phyloP scores from a whole-genome alignment of 2,888 invertebrate species.

The Agrotis puta region DNA sequence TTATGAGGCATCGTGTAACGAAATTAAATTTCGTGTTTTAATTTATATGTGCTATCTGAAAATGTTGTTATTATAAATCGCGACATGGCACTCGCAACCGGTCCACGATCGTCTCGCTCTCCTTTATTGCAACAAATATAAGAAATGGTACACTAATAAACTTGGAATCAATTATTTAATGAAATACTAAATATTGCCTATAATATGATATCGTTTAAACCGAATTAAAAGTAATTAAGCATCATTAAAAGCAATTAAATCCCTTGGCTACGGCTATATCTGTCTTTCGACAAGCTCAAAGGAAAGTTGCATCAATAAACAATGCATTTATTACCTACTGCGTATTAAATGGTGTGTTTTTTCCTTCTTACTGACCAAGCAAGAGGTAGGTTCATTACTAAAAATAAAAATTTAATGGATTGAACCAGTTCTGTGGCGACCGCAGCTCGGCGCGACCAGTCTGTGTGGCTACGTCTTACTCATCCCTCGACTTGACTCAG shows the following conservation, averaged over 20 bases:
- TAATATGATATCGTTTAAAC: slow-evolving; percentile 25
- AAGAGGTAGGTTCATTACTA: slow-evolving; percentile 69
- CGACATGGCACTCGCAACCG: slow-evolving; percentile 24
- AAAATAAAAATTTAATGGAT: slow-evolving; percentile 79
- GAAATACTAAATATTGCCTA: slow-evolving; percentile 4
- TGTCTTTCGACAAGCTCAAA: slow-evolving; percentile 48
- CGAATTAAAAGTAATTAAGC: slow-evolving; percentile 50
- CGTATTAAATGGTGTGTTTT: slow-evolving; percentile 51
- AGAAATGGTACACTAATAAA: slow-evolving; percentile 1
- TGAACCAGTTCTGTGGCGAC: slow-evolving; percentile 74
- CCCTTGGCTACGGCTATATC: slow-evolving; percentile 50
- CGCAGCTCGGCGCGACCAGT: slow-evolving; percentile 65
- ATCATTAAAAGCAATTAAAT: slow-evolving; percentile 60
- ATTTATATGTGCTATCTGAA: slow-evolving; percentile 35
- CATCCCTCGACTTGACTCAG: slow-evolving; percentile 57
- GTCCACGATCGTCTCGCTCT: slow-evolving; percentile 12
- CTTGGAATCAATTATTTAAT: not conserved
- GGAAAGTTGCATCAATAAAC: slow-evolving; percentile 63
- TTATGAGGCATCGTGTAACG: slow-evolving; percentile 43
- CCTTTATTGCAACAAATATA: slow-evolving; percentile 30
- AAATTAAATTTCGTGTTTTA: slow-evolving; percentile 48
- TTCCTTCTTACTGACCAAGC: slow-evolving; percentile 51
- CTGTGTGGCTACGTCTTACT: slow-evolving; percentile 63
- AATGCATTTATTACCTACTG: slow-evolving; percentile 58
- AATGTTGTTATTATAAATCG: slow-evolving; percentile 41